Base-by-base conservation (phyloP, 2,113 vertebrate genomes). In the Oostethus manadensis region DNA sequence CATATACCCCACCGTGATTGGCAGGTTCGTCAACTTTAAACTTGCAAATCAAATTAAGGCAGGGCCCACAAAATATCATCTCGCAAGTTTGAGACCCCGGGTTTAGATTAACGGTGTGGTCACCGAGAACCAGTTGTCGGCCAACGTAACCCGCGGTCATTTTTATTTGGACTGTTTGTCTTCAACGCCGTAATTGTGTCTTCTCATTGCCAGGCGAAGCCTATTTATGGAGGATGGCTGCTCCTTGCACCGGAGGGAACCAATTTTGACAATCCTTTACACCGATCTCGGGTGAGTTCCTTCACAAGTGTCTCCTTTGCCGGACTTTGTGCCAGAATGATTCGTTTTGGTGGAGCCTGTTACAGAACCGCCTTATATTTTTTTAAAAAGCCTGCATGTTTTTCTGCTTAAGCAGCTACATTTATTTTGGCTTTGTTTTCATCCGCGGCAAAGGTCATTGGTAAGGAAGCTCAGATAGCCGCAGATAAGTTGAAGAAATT, bases 221-320 rank as follows among this genome's bases (percentile, higher is more conserved):
- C 90, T 16, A 74, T 90, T 42, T 92, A 91, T 71, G 91, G 88
- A 73, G 91, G 91, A 60, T 92, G 91, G 91, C 53, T 92, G 79
- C 88, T 91, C 13, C 82, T 92, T 49, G 90, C 90, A 23, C 91
- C 90, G 1, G 91, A 92, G 73, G 91, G 91, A 72, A 92, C 89
- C 42, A 87, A 92, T 71, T 92, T 92, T 74, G 90, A 91, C 73
- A 91, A 91, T 84, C 90, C 91, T 17, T 66, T 92, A 47, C 91
- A 92, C 80, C 78, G 88, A 81, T 88, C 90, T 53, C 81, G 90
- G 78, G 90, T 91, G 85, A 84, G 88, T 70, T 42, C 51, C 62
- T 63, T 67, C 47, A 18, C 7, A 66, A 50, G 16, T 35, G 40
- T 53, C 17, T 42, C 14, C 17, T 18, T 10, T 35, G 16, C 7